These are phyloP conservation scores for Hirundo rustica DNA, from an alignment of 2,797 vertebrate genomes.

Conservation along the genomic window DNA sequence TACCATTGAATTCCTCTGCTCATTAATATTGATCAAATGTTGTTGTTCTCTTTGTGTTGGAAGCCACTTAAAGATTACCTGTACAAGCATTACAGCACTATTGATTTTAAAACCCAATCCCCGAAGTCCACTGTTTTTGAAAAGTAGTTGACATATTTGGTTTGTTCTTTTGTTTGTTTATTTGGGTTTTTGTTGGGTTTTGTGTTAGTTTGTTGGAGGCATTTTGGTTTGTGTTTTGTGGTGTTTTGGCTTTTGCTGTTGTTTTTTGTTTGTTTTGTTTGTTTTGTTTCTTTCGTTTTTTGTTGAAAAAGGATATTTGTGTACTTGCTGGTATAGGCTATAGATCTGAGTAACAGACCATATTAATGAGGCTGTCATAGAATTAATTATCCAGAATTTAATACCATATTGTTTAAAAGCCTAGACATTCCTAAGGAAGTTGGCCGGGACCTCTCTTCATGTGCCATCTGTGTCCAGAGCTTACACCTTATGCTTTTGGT, in stretches of 20 bases:
- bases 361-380: slow-evolving; percentile 6
- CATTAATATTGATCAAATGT: slow-evolving; percentile 79
- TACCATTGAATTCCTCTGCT: slow-evolving; percentile 65
- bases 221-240: background rate
- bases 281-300: background rate
- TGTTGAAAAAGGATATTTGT: background rate
- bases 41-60: slow-evolving; percentile 65
- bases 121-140: slow-evolving; percentile 31
- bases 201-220: background rate
- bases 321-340: background rate
- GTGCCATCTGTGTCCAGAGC: background rate
- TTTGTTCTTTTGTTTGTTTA: background rate
- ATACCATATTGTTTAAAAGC: background rate
- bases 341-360: background rate
- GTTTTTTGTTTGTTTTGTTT: no score
- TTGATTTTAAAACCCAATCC: slow-evolving; percentile 58
- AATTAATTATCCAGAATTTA: slow-evolving; percentile 4
- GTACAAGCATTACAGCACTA: slow-evolving; percentile 62
- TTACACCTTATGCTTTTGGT: background rate
- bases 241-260: no score
- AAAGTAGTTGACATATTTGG: background rate
- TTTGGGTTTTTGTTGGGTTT: accelerated
- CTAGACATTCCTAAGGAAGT: background rate
- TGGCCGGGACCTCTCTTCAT: background rate
- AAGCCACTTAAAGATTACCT: slow-evolving; percentile 74